These are phyloP conservation scores for Ectemnius cavifrons DNA, from an alignment of 2,888 invertebrate species.

Conservation along the genomic window DNA sequence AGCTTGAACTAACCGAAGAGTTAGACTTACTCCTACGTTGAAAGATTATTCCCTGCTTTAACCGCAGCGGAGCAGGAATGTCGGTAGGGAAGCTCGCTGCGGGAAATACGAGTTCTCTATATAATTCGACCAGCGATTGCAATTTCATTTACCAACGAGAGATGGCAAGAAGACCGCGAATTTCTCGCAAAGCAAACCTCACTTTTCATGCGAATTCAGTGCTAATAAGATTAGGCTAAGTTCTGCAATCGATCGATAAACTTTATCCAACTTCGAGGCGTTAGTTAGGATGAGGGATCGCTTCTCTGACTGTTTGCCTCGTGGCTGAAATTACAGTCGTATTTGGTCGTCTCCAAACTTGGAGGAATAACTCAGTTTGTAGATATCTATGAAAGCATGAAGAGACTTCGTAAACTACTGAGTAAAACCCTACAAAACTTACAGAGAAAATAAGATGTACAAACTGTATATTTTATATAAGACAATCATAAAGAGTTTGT, in stretches of 20 bases:
- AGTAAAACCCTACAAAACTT: too few species aligned
- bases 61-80: slow-evolving; percentile 33
- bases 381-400: too few species aligned
- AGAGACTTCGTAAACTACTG: too few species aligned
- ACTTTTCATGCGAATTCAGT: slow-evolving; percentile 38
- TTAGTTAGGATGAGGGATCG: too few species aligned
- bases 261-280: slow-evolving; percentile 43
- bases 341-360: too few species aligned
- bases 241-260: slow-evolving; percentile 60
- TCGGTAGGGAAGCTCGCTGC: slow-evolving; percentile 58
- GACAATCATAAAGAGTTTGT: too few species aligned
- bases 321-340: too few species aligned
- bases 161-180: slow-evolving; percentile 56
- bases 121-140: slow-evolving; percentile 1
- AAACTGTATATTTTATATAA: too few species aligned
- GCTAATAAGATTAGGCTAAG: slow-evolving; percentile 52
- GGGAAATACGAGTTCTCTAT: not conserved
- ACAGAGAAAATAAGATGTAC: too few species aligned
- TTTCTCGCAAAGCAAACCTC: slow-evolving; percentile 1
- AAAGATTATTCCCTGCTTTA: slow-evolving; percentile 45
- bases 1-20: not conserved
- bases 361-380: too few species aligned
- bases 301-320: too few species aligned
- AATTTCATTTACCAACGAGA: slow-evolving; percentile 21
- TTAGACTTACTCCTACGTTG: not conserved